Evolutionary conservation across 2,888 invertebrate species (phyloP).

Genomic region (Rhorus exstirpatorius): DNA sequence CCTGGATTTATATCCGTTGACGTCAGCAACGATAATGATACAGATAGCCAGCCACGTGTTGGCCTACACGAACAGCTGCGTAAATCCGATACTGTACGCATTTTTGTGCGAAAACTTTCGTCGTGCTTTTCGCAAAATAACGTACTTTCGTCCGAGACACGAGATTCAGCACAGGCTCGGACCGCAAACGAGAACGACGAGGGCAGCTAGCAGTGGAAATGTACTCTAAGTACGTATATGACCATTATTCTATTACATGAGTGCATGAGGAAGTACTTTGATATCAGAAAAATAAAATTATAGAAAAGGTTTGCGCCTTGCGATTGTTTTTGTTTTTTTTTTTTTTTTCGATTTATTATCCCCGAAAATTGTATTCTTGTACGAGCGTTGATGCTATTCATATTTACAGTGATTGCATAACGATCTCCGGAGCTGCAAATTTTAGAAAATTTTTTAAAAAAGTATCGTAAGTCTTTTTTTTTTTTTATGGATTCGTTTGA

Average conservation of each 20-base stretch:
- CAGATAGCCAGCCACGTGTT: constrained; percentile 93
- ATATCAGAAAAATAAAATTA: background rate
- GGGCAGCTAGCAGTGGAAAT: constrained; percentile 90
- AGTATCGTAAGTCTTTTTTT: no score
- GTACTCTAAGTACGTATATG: constrained; percentile 87
- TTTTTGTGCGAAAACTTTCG: constrained; percentile 98
- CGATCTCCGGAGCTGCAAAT: no score
- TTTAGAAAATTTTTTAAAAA: no score
- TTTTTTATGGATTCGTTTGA: no score
- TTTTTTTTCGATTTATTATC: no score
- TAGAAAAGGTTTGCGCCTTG: background rate
- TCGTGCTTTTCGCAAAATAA: constrained; percentile 93
- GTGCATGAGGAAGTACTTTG: background rate
- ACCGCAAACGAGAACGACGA: constrained; percentile 89
- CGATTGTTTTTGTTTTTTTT: no score
- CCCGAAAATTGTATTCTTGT: no score
- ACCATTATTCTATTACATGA: no score
- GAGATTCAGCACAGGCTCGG: constrained; percentile 86
- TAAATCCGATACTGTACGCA: constrained; percentile 97
- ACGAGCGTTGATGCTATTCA: no score
- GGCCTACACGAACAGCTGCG: constrained; percentile 97
- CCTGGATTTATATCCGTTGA: constrained; percentile 90
- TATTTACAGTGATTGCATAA: no score
- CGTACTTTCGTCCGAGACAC: constrained; percentile 88
- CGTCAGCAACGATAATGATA: constrained; percentile 90